Percentiles rank a stretch among this genome's conserved stretches.
Evolutionary conservation across 2,113 vertebrate species (phyloP).

Genomic region (Tupaia chinensis): DNA sequence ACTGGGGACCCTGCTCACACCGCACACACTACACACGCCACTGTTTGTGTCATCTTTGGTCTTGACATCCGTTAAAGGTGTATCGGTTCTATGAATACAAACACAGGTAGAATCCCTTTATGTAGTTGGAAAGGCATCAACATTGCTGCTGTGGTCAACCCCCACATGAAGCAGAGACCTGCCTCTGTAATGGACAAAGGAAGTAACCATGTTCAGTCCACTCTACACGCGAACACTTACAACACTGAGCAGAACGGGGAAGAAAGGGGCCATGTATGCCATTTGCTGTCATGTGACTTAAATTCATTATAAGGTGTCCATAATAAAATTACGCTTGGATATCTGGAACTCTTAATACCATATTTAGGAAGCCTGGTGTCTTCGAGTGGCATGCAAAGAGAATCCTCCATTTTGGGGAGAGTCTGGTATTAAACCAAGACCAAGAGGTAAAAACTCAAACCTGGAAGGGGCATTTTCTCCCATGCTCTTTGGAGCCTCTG

Average conservation of each 20-base stretch:
- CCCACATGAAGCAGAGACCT: neutral
- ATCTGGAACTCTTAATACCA: neutral
- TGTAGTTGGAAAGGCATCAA: slow-evolving; percentile 36
- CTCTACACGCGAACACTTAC: neutral
- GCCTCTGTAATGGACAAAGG: neutral
- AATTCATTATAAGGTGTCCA: neutral
- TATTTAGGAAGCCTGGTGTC: slow-evolving; percentile 1
- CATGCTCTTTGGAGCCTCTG: neutral
- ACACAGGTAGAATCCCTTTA: neutral
- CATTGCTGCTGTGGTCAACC: neutral
- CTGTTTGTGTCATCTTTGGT: slow-evolving; percentile 67
- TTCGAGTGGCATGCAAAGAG: neutral
- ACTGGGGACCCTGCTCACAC: slow-evolving; percentile 6
- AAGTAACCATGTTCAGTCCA: neutral
- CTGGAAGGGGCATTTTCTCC: neutral
- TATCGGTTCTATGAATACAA: slow-evolving; percentile 36
- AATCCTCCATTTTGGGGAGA: neutral
- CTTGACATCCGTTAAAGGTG: slow-evolving; percentile 18
- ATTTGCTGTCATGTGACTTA: neutral
- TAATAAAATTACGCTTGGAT: neutral
- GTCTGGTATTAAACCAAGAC: neutral
- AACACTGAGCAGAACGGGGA: neutral
- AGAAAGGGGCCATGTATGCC: neutral
- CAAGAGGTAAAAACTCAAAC: neutral
- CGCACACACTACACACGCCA: slow-evolving; percentile 62